Conservation (phyloP, 2,797 vertebrate genomes). For the Pseudochromis fuscus region DNA sequence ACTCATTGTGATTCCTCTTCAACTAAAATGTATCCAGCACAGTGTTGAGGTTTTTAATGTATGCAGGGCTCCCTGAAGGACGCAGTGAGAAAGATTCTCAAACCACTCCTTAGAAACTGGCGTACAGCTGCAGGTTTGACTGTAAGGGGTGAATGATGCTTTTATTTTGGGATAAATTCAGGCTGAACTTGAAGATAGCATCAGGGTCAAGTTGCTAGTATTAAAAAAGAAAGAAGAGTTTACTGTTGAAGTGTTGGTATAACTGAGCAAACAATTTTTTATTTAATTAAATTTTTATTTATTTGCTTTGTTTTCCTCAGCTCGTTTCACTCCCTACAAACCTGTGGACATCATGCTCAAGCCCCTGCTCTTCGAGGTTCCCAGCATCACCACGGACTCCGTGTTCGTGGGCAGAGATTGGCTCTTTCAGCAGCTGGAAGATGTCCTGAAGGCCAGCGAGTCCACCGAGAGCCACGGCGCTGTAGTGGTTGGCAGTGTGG, state of each 20-base stretch:
- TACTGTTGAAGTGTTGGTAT: neutral
- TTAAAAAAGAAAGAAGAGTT: slow-evolving; percentile 3
- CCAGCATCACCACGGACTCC: slow-evolving; percentile 98
- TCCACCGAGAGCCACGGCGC: slow-evolving; percentile 87
- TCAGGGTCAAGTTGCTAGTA: neutral
- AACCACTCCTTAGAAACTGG: neutral
- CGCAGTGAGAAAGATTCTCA: neutral
- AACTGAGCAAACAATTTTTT: neutral
- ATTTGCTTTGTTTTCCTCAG: slow-evolving; percentile 69
- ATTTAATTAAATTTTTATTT: slow-evolving; percentile 1
- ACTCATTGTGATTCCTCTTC: slow-evolving; percentile 21
- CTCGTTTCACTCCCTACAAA: slow-evolving; percentile 94
- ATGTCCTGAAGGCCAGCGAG: slow-evolving; percentile 84
- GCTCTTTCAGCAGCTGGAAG: slow-evolving; percentile 94
- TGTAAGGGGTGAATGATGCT: neutral
- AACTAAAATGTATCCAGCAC: slow-evolving; percentile 10
- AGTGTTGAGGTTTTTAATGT: neutral
- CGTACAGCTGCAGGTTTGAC: neutral
- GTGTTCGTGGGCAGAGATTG: slow-evolving; percentile 98
- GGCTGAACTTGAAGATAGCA: neutral
- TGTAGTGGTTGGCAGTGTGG: slow-evolving; percentile 92
- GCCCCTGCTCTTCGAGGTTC: slow-evolving; percentile 96
- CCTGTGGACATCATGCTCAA: slow-evolving; percentile 98
- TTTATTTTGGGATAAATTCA: neutral
- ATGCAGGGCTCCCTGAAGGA: neutral